These are phyloP conservation scores for Chydorus sphaericus DNA, from an alignment of 2,888 invertebrate genomes.

Conservation along the genomic window DNA sequence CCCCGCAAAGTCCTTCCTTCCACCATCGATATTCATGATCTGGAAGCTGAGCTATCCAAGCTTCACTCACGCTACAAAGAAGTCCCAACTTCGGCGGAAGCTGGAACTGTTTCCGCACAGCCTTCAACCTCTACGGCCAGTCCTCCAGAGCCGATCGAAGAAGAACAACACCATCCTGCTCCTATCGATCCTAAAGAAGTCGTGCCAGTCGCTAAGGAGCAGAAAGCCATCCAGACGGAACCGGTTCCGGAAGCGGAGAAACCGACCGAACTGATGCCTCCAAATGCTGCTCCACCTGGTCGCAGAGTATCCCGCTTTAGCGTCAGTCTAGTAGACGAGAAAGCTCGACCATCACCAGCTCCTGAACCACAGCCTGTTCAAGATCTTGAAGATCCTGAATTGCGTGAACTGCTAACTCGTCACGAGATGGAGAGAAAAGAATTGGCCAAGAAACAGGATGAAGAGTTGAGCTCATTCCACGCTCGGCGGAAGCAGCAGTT, in stretches of 20 bases:
- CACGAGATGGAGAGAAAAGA: slow-evolving; percentile 41
- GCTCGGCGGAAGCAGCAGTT: slow-evolving; percentile 17
- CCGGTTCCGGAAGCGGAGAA: neutral
- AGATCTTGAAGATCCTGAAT: slow-evolving; percentile 10
- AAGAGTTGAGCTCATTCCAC: slow-evolving; percentile 24
- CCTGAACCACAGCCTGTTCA: neutral
- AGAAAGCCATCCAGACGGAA: slow-evolving; percentile 10
- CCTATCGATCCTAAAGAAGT: neutral
- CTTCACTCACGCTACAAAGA: slow-evolving; percentile 27
- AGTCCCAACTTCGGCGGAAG: slow-evolving; percentile 12
- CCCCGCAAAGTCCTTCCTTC: slow-evolving; percentile 21
- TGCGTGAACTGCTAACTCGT: slow-evolving; percentile 16
- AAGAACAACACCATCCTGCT: neutral
- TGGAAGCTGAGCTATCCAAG: slow-evolving; percentile 32
- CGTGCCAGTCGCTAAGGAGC: neutral
- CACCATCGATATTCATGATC: slow-evolving; percentile 26
- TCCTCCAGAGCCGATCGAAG: neutral
- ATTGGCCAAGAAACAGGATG: slow-evolving; percentile 35
- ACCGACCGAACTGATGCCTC: neutral
- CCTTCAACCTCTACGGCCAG: neutral
- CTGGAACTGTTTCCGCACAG: neutral
- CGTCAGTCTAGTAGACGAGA: slow-evolving; percentile 37
- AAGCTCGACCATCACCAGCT: neutral
- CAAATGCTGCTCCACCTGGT: slow-evolving; percentile 19
- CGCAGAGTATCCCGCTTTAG: slow-evolving; percentile 36